Base-by-base conservation (phyloP, 2,888 invertebrate species). In the Hoplodrina ambigua region DNA sequence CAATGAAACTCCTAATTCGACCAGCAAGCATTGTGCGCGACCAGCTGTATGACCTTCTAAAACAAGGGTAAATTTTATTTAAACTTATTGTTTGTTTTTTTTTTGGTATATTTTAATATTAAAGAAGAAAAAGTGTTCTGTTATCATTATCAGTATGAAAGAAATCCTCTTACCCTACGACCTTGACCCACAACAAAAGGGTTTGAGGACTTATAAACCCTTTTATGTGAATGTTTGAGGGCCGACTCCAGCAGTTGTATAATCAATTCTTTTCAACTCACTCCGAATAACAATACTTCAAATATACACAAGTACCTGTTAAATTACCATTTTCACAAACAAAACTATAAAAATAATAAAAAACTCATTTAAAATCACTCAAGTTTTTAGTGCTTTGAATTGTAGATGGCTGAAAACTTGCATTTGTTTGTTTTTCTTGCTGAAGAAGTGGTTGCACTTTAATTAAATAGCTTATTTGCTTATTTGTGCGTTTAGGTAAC, bases 341-440 rank as follows among this genome's bases (percentile, higher is more conserved):
- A 66, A 50, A 11, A 20, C 19, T 19, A 37, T 54, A 19, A 52
- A 68, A 30, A 54, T 46, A 25, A 59, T 54, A 37, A 54, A 59
- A 4, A 58, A 53, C 15, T 58, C 68, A 64, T 68, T 74, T 50
- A 73, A 46, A 20, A 50, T 55, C 25, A 25, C 10, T 57, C 25
- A 56, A 67, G 54, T 52, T 58, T 53, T 56, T n/a, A 20, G 30
- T 37, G 44, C 60, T 78, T 79, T 49, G 58, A 72, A 66, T 79
- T 79, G 53, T 46, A 62, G 20, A 73, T 57, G 17, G 20, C 6
- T 46, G 13, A n/a, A 33, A 50, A 71, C 33, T 53, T 33, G 30
- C 4, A 19, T 61, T 54, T 49, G 19, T 62, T 56, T 53, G 25
- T 44, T 54, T 46, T 50, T 44, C n/a, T 55, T 46, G 46, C 20